Percentiles rank a stretch among this genome's conserved stretches.
These are phyloP conservation scores for Ictalurus punctatus DNA, from an alignment of 2,113 vertebrate species.

Conservation along the genomic window DNA sequence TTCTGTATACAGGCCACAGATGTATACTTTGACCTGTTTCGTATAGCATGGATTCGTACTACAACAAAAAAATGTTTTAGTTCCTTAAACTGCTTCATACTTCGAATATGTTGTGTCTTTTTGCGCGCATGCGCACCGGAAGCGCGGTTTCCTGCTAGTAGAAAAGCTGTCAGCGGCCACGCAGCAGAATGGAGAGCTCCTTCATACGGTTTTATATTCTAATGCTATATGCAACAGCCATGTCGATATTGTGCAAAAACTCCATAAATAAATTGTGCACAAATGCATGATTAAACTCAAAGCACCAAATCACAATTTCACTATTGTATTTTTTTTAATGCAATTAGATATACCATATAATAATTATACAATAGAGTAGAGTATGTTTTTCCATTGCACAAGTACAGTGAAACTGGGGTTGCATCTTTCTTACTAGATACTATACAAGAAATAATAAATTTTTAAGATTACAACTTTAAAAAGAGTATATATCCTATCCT, in stretches of 20 bases:
- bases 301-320: not conserved
- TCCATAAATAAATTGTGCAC: not conserved
- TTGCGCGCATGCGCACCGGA: constrained; percentile 1
- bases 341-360: not conserved
- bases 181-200: not conserved
- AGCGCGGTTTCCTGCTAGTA: not conserved
- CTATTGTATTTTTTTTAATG: not conserved
- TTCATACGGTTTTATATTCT: not conserved
- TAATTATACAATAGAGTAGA: not conserved
- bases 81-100: not conserved
- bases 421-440: not conserved
- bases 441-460: not conserved
- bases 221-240: not conserved
- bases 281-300: not conserved
- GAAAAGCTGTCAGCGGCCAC: not conserved
- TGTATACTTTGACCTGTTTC: not conserved
- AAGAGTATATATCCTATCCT: too few species aligned
- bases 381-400: not conserved
- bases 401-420: not conserved
- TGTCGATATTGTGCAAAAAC: not conserved
- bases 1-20: not conserved
- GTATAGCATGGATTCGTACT: not conserved
- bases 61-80: not conserved
- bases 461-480: not conserved
- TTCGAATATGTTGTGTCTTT: not conserved